phyloP scores from a whole-genome alignment of 2,797 vertebrate genomes.

The Rallus crepitans region DNA sequence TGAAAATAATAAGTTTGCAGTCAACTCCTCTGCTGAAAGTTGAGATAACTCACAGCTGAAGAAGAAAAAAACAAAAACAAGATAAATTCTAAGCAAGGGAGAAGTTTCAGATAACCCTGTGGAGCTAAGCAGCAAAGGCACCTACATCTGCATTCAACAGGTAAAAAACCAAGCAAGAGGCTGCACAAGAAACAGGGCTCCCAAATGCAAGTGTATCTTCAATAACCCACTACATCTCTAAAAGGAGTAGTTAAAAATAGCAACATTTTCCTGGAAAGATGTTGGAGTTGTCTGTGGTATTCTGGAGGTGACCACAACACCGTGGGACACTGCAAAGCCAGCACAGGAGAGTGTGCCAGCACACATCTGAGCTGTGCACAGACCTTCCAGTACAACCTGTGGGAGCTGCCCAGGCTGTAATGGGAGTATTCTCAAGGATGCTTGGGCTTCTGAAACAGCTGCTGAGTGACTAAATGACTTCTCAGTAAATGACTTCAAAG shows the following conservation, averaged over 20 bases:
- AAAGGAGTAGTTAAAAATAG: background rate
- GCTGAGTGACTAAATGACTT: background rate
- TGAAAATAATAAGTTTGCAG: background rate
- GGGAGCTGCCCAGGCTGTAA: background rate
- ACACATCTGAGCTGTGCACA: background rate
- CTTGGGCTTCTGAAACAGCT: background rate
- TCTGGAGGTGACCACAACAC: background rate
- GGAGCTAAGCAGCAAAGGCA: background rate
- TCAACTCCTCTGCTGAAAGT: background rate
- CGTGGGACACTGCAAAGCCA: background rate
- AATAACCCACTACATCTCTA: background rate
- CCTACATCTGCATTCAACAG: background rate
- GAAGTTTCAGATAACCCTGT: background rate
- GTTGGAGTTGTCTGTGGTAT: background rate
- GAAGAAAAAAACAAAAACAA: background rate
- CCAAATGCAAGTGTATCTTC: background rate
- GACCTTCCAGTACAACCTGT: background rate
- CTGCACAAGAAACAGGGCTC: background rate
- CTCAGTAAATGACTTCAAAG: background rate
- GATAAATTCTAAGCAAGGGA: background rate
- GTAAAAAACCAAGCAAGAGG: background rate
- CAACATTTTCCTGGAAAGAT: background rate
- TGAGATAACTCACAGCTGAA: background rate
- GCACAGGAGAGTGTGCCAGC: background rate
- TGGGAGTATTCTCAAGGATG: background rate